Base-by-base conservation (phyloP, 2,113 vertebrate species). In the Blennius ocellaris region DNA sequence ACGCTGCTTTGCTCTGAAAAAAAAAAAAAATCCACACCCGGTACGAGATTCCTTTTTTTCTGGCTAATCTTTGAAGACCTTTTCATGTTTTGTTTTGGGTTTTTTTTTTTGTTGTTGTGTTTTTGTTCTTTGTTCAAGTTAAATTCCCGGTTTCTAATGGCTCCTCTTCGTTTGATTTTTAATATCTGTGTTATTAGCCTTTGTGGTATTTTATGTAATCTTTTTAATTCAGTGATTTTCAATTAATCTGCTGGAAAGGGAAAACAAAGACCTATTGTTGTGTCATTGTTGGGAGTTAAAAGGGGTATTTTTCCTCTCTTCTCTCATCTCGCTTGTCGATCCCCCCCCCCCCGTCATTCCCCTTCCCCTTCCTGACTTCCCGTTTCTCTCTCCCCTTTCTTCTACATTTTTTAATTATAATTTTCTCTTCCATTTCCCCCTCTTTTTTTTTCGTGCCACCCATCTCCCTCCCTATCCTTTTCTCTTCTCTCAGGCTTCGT, bases 401-500 rank as follows among this genome's bases (percentile, higher is more conserved):
- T 76, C 73, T 63, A 74, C 66, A 66, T 62, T 54, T 14, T 41
- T 55, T 44, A 8, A 78, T 52, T n/a, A 61, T 65, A 10, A 40
- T 57, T 61, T 74, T 79, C 50, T 49, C 55, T 49, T 40, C 62
- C 43, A 48, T 81, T 61, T 69, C 50, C 61, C 63, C 21, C 4
- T 30, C 4, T 30, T 30, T 30, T 30, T 49, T 55, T 55, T 47
- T 52, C 21, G 21, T 30, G 21, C 37, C 36, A 30, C 50, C 61
- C 59, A 40, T 67, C 70, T 69, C 64, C 62, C 41, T 83, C 53
- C 53, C 56, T 44, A 7, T 12, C 81, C 66, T 75, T 71, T 79
- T 63, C 51, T 84, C 66, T 73, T 66, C 12, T 88, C 80, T 76
- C 87, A 99, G 97, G 97, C 88, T 99, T 99, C 76, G 97, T 99